Conservation (phyloP, 1,140 invertebrate genomes). For the Monochamus saltuarius region DNA sequence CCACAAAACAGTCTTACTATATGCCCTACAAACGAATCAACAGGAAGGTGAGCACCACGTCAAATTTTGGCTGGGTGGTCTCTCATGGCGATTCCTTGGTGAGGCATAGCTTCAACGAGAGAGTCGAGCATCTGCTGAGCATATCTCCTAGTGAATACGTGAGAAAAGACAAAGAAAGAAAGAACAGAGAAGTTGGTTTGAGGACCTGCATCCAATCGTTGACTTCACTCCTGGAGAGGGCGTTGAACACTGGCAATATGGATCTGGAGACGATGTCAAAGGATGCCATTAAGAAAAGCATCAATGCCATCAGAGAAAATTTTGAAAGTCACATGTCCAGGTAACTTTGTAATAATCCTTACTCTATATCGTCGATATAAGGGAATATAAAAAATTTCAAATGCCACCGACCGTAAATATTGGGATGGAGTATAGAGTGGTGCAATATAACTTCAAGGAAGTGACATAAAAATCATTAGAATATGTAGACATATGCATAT, state of each 20-base stretch:
- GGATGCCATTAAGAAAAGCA: conserved; percentile 25
- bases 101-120: conserved; percentile 25
- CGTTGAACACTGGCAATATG: conserved; percentile 20
- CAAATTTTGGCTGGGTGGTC: conserved; percentile 27
- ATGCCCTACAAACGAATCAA: neutral
- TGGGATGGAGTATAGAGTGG: too few species aligned
- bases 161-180: conserved; percentile 29
- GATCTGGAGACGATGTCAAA: conserved; percentile 19
- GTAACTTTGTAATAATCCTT: too few species aligned
- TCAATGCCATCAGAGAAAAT: conserved; percentile 26
- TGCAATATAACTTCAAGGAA: too few species aligned
- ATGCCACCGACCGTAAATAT: too few species aligned
- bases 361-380: too few species aligned
- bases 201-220: conserved; percentile 33
- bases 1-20: conserved; percentile 11
- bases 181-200: conserved; percentile 29
- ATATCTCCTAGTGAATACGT: conserved; percentile 36
- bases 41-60: conserved; percentile 12
- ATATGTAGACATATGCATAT: too few species aligned
- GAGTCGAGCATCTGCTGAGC: conserved; percentile 31
- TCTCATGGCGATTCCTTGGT: conserved; percentile 24
- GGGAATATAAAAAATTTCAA: too few species aligned
- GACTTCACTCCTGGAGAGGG: conserved; percentile 31
- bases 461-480: too few species aligned
- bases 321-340: conserved; percentile 14